Evolutionary conservation across 2,888 invertebrate genomes (phyloP).

Genomic region (Sphaerophoria taeniata): DNA sequence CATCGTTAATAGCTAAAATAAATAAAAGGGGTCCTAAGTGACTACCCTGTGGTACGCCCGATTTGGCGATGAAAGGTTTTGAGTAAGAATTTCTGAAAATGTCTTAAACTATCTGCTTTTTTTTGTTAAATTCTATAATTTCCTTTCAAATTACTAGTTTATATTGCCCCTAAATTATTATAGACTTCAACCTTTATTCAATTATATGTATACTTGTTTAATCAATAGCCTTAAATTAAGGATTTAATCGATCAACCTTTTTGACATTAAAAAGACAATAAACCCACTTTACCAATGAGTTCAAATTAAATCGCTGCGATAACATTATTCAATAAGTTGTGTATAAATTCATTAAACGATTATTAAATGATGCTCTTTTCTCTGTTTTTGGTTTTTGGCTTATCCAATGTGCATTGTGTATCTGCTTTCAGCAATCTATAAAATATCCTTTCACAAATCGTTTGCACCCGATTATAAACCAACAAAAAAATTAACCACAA

Average conservation of each 20-base stretch:
- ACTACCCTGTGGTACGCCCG: too few species aligned
- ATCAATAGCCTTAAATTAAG: constrained; percentile 1
- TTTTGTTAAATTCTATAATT: too few species aligned
- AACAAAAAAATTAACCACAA: background rate
- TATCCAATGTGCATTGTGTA: constrained; percentile 1
- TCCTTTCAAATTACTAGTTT: too few species aligned
- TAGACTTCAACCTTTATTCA: too few species aligned
- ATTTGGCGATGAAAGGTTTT: too few species aligned
- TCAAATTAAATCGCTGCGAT: constrained; percentile 29
- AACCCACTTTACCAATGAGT: constrained; percentile 29
- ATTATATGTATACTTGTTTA: background rate
- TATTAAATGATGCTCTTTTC: constrained; percentile 5
- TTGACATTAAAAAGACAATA: constrained; percentile 18
- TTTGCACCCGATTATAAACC: constrained; percentile 32
- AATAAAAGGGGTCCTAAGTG: too few species aligned
- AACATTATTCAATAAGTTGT: constrained; percentile 37
- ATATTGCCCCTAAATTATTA: too few species aligned
- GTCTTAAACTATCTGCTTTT: too few species aligned
- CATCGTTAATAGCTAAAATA: too few species aligned
- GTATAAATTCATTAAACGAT: constrained; percentile 30
- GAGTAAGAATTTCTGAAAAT: too few species aligned
- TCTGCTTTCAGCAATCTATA: constrained; percentile 23
- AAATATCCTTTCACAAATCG: constrained; percentile 20
- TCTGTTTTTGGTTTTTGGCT: background rate
- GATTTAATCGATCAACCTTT: constrained; percentile 14